phyloP scores from a whole-genome alignment of 1,140 invertebrate species.

The Episyrphus balteatus region DNA sequence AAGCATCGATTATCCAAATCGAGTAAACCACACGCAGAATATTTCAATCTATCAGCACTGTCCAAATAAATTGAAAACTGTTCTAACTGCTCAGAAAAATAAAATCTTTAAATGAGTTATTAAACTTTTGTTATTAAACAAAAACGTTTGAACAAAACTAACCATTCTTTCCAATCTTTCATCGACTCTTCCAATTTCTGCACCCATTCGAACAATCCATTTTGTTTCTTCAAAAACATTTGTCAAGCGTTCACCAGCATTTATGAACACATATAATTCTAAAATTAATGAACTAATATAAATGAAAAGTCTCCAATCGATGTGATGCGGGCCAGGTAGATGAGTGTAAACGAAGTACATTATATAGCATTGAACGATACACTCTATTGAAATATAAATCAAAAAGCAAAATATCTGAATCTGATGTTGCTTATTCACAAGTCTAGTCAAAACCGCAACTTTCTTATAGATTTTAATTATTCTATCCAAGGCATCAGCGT shows the following conservation, averaged over 20 bases:
- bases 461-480: not conserved
- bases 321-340: no score
- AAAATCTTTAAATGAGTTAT: not conserved
- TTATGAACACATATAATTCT: slow-evolving; percentile 5
- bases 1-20: slow-evolving; percentile 2
- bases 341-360: slow-evolving; percentile 4
- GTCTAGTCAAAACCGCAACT: not conserved
- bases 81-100: not conserved
- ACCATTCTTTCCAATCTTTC: no score
- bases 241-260: no score
- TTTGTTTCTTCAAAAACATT: no score
- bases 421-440: not conserved
- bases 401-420: slow-evolving; percentile 3
- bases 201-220: no score
- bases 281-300: slow-evolving; percentile 1
- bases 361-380: slow-evolving; percentile 5
- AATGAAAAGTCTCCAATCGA: not conserved
- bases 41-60: not conserved
- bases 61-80: slow-evolving; percentile 3
- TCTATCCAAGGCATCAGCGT: not conserved
- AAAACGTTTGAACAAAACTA: no score
- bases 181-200: no score
- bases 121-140: no score
- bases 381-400: slow-evolving; percentile 4
- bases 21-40: slow-evolving; percentile 1